Conservation (phyloP, 2,888 invertebrate genomes). For the Mimachlamys varia region DNA sequence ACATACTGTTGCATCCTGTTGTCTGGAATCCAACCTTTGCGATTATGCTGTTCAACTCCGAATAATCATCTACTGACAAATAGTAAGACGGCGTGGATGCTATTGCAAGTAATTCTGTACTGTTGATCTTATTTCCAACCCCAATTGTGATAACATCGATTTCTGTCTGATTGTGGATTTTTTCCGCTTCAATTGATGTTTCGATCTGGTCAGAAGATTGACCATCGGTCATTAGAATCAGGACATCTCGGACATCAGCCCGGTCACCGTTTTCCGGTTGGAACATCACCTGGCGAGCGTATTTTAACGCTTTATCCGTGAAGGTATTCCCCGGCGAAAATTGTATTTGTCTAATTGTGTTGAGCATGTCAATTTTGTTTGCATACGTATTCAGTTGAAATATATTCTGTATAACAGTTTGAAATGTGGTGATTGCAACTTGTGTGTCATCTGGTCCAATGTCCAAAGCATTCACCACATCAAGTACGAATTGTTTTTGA, state of each 20-base stretch:
- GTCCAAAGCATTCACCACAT: constrained; percentile 9
- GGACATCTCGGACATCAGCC: constrained; percentile 55
- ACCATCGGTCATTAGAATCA: constrained; percentile 64
- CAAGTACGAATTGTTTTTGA: not conserved
- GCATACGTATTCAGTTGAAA: not conserved
- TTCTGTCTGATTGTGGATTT: not conserved
- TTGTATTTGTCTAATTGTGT: not conserved
- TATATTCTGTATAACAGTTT: not conserved
- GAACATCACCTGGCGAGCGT: constrained; percentile 58
- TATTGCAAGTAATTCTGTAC: not conserved
- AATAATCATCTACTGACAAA: not conserved
- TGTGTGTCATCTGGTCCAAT: constrained; percentile 10
- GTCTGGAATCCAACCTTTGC: not conserved
- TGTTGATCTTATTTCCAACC: not conserved
- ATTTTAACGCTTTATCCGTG: constrained; percentile 60
- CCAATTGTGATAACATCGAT: not conserved
- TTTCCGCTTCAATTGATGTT: not conserved
- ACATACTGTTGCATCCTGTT: not conserved
- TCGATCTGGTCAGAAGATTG: constrained; percentile 50
- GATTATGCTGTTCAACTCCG: not conserved
- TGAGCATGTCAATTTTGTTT: not conserved
- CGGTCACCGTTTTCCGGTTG: constrained; percentile 57
- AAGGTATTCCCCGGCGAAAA: constrained; percentile 48
- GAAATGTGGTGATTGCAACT: not conserved
- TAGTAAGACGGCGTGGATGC: not conserved